phyloP scores from a whole-genome alignment of 1,140 invertebrate genomes.

The Euura saliciscinereae region DNA sequence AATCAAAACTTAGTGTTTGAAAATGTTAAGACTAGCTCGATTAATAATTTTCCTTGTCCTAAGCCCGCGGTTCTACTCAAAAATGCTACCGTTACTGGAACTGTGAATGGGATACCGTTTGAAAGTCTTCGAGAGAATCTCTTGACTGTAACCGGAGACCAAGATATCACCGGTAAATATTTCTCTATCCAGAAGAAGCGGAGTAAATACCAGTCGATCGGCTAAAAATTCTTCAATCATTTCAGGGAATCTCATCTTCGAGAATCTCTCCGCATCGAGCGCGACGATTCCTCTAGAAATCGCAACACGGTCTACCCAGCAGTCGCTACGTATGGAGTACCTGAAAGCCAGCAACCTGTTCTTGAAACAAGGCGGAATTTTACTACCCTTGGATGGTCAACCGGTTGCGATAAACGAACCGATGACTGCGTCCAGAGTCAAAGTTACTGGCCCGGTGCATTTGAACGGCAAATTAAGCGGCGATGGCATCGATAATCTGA shows the following conservation, averaged over 20 bases:
- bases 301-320: conserved; percentile 21
- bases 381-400: conserved; percentile 36
- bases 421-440: conserved; percentile 30
- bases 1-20: conserved; percentile 18
- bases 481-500: conserved; percentile 16
- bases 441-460: conserved; percentile 26
- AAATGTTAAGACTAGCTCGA: conserved; percentile 23
- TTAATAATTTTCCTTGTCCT: conserved; percentile 38
- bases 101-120: conserved; percentile 39
- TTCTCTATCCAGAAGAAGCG: neutral
- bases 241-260: conserved; percentile 32
- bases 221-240: neutral
- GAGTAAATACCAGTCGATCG: neutral
- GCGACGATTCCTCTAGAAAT: conserved; percentile 26
- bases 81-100: conserved; percentile 29
- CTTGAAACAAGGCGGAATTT: conserved; percentile 22
- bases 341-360: conserved; percentile 30
- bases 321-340: conserved; percentile 17
- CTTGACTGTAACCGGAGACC: conserved; percentile 38
- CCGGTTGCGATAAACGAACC: conserved; percentile 26
- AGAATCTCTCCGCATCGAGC: conserved; percentile 17
- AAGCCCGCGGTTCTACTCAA: conserved; percentile 32
- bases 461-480: conserved; percentile 31
- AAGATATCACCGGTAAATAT: conserved; percentile 38
- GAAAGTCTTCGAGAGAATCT: conserved; percentile 30